A percentile compares a stretch with the other conserved stretches of the same genome.
Conservation (phyloP, 1,140 invertebrate species). For the Bombus sibiricus region DNA sequence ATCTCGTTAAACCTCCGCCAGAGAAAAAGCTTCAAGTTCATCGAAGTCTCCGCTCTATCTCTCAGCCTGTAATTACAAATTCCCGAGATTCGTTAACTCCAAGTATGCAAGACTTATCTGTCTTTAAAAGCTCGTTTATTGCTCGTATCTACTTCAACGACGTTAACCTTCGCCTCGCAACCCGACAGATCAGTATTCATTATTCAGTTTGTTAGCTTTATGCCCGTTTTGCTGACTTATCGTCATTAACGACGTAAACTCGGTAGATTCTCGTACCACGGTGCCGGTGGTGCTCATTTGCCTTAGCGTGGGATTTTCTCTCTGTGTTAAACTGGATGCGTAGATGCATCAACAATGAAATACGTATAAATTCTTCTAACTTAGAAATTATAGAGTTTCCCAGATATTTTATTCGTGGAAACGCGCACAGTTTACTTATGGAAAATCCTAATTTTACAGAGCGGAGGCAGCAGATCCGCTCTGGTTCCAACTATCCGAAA, state of each 20-base stretch:
- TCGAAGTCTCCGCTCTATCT: background rate
- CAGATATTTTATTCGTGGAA: too few relatives aligned
- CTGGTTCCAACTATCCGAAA: background rate
- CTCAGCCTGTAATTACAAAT: background rate
- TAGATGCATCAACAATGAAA: too few relatives aligned
- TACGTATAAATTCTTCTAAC: too few relatives aligned
- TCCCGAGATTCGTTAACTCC: conserved; percentile 1
- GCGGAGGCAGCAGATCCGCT: background rate
- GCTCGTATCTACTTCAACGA: background rate
- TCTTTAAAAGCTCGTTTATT: conserved; percentile 11
- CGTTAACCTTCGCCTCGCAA: conserved; percentile 2
- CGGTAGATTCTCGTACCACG: background rate
- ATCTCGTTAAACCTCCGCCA: background rate
- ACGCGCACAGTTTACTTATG: too few relatives aligned
- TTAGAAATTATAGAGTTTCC: too few relatives aligned
- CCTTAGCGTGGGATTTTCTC: too few relatives aligned
- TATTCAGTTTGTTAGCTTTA: conserved; percentile 10
- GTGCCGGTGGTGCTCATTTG: background rate
- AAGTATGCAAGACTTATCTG: background rate
- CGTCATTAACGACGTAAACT: background rate
- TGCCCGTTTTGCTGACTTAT: background rate
- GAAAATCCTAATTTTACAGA: too few relatives aligned
- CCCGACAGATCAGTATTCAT: conserved; percentile 12
- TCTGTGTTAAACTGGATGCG: background rate
- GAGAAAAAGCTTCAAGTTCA: background rate